These are phyloP conservation scores for Steatocranus sp. DNA, from an alignment of 2,797 vertebrate genomes.

Conservation along the genomic window DNA sequence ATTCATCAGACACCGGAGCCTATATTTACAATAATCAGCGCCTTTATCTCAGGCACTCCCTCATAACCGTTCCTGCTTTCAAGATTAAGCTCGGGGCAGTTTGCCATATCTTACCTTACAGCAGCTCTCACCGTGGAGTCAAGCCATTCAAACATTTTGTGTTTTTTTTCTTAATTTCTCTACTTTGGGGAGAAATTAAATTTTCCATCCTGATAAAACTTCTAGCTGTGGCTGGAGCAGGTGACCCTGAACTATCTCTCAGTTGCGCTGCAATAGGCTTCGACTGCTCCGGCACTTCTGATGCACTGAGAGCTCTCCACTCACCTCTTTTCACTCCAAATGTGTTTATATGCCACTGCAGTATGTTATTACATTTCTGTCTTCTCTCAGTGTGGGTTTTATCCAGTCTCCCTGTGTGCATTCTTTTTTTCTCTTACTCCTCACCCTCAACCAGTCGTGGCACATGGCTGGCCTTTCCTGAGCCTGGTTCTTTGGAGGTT, in stretches of 20 bases:
- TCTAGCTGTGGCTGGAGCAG: neutral
- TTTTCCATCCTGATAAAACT: neutral
- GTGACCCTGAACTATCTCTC: neutral
- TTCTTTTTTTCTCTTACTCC: neutral
- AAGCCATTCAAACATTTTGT: conserved; percentile 53
- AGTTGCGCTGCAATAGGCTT: neutral
- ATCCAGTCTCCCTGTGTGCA: neutral
- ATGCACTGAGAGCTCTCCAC: neutral
- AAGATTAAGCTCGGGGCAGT: conserved; percentile 30
- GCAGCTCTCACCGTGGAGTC: conserved; percentile 13
- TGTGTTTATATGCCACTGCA: neutral
- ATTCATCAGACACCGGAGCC: conserved; percentile 32
- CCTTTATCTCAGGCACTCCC: conserved; percentile 41
- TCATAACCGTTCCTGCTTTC: conserved; percentile 23
- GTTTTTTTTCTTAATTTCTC: conserved; percentile 58
- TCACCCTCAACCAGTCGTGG: neutral
- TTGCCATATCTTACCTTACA: conserved; percentile 43
- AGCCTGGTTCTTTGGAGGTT: neutral
- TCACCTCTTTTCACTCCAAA: neutral
- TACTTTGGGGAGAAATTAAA: conserved; percentile 43
- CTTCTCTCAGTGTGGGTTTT: neutral
- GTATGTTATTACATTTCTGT: neutral
- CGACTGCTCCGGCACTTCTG: neutral
- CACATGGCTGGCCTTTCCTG: neutral
- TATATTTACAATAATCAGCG: conserved; percentile 43